A percentile compares a stretch with the other conserved stretches of the same genome.
phyloP scores from a whole-genome alignment of 2,113 vertebrate species.

The Prionailurus bengalensis region DNA sequence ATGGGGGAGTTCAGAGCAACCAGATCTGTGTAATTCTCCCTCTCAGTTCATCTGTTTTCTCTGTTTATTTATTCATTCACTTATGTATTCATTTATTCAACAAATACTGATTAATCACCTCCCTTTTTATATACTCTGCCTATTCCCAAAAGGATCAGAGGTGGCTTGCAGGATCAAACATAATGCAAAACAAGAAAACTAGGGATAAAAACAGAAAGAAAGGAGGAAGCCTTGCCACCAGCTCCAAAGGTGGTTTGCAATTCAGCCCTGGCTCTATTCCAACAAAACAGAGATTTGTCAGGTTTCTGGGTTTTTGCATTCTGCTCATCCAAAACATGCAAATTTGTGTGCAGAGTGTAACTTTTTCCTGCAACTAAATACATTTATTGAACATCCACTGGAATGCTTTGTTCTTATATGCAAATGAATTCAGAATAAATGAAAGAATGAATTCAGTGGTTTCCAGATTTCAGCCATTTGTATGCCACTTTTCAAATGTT shows the following conservation, averaged over 20 bases:
- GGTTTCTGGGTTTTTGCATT: slow-evolving; percentile 22
- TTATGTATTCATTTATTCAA: slow-evolving; percentile 80
- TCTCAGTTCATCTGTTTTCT: slow-evolving; percentile 47
- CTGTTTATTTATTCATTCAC: slow-evolving; percentile 65
- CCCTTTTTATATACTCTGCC: slow-evolving; percentile 50
- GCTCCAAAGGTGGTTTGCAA: background rate
- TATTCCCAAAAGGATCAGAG: slow-evolving; percentile 60
- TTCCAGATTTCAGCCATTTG: background rate
- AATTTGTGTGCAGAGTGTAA: background rate
- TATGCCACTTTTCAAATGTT: background rate
- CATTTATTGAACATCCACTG: background rate
- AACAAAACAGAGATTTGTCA: background rate
- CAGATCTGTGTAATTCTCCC: background rate
- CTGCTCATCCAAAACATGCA: slow-evolving; percentile 32
- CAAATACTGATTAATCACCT: slow-evolving; percentile 77
- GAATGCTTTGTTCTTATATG: background rate
- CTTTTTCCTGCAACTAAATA: background rate
- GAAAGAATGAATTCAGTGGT: slow-evolving; percentile 14
- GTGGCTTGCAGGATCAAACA: slow-evolving; percentile 33
- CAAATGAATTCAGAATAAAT: slow-evolving; percentile 24
- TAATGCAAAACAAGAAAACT: slow-evolving; percentile 41
- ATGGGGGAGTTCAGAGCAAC: background rate
- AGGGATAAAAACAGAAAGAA: slow-evolving; percentile 26
- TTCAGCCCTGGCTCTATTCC: background rate
- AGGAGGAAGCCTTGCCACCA: background rate